Percentiles rank a stretch among this genome's conserved stretches.
Conservation (phyloP, 1,140 invertebrate species). For the Drosophila orena region DNA sequence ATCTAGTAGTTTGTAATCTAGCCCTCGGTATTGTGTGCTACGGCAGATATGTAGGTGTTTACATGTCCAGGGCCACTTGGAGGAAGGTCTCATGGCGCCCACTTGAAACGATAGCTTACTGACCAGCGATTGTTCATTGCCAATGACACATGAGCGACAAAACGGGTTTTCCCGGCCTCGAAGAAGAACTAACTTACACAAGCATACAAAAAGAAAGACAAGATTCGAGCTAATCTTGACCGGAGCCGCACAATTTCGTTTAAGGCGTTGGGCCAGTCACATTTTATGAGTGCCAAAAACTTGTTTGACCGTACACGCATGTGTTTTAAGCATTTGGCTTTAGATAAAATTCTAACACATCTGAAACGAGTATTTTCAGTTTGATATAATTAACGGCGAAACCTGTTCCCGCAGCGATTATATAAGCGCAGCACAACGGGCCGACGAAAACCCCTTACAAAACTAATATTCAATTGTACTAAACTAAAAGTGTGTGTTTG, state of each 20-base stretch:
- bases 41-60: constrained; percentile 25
- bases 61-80: constrained; percentile 30
- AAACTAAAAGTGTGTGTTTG: background rate
- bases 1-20: constrained; percentile 17
- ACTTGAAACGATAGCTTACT: constrained; percentile 22
- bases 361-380: constrained; percentile 43
- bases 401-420: constrained; percentile 43
- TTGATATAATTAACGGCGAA: constrained; percentile 45
- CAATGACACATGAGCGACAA: constrained; percentile 44
- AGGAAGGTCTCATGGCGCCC: constrained; percentile 27
- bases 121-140: constrained; percentile 13
- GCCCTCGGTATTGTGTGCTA: constrained; percentile 8
- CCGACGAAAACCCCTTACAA: constrained; percentile 12
- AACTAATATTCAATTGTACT: constrained; percentile 17
- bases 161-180: constrained; percentile 21
- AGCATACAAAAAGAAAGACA: constrained; percentile 10
- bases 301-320: constrained; percentile 44
- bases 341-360: constrained; percentile 55
- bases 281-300: constrained; percentile 55
- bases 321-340: constrained; percentile 34
- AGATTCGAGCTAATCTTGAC: constrained; percentile 30
- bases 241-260: constrained; percentile 13
- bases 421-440: constrained; percentile 40
- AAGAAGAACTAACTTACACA: constrained; percentile 14
- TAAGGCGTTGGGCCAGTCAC: constrained; percentile 45